Evolutionary conservation across 64 coral and sea anemone genomes (phyloP), one percentile per base, ranked within the genome.

Genomic region (Platygyra sinensis): DNA sequence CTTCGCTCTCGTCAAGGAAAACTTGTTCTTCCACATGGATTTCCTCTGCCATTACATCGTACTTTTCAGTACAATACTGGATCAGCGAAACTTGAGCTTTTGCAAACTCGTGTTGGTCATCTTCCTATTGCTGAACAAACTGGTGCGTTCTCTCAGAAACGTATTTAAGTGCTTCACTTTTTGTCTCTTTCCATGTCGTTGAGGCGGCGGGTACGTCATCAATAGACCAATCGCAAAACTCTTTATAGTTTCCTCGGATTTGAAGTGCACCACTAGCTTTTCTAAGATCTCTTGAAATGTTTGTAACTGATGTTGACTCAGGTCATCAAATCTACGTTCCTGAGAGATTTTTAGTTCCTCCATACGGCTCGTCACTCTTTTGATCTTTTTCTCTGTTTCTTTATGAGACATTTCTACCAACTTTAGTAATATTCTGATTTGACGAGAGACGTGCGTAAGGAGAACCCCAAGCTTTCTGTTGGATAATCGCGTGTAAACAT

Each of bases 1-100:
- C 20, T 0, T 78, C 46, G 20, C 16, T 33, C 8, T 52, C 76
- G 5, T 78, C 42, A 19, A 76, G 14, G 20, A 78, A 78, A 28
- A 28, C 39, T 22, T 78, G 3, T 25, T 52, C 76, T 78, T 51
- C 76, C 49, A 78, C 76, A 18, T 19, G 76, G 22, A 78, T 78
- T 55, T 52, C 46, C n/a, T 78, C 76, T 54, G 52, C 46, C 76
- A 78, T 78, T 42, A 78, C n/a, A 78, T 20, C 22, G n/a, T 78
- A 78, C 42, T 54, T 78, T 78, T 78, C 14, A n/a, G 1, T 54
- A n/a, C 42, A 78, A 78, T 19, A 54, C 1, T 52, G 42, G 22
- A 25, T 52, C 20, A 78, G 22, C 52, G 42, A 52, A 8, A 13
- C 46, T 8, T 54, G 76, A 52, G 76, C 76, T n/a, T 12, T 52